Percentiles rank a stretch among this genome's conserved stretches.
These are phyloP conservation scores for Taeniopygia guttata DNA, from an alignment of 2,797 vertebrate genomes.

Conservation along the genomic window DNA sequence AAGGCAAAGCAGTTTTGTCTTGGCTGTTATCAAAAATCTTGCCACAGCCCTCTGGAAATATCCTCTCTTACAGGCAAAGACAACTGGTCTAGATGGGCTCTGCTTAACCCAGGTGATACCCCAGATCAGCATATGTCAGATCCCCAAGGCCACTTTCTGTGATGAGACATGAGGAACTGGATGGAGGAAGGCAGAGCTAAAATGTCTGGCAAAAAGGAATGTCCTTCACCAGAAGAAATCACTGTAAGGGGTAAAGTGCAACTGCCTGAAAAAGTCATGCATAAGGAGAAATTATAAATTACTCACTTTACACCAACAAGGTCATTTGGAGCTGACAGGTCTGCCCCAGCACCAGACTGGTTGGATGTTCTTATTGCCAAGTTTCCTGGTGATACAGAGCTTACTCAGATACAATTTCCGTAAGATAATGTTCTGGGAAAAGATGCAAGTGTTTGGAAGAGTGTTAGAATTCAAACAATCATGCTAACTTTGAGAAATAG, in stretches of 20 bases:
- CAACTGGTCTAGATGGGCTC: not conserved
- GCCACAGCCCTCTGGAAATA: not conserved
- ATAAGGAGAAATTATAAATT: not conserved
- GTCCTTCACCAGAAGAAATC: not conserved
- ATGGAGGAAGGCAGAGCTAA: not conserved
- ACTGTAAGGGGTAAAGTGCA: not conserved
- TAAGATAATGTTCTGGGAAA: not conserved
- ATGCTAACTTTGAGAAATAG: not conserved
- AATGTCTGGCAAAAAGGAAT: not conserved
- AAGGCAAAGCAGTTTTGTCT: not conserved
- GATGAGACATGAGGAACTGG: not conserved
- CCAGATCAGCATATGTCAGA: not conserved
- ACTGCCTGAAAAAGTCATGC: not conserved
- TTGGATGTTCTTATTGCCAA: not conserved
- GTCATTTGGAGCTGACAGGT: not conserved
- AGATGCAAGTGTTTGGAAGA: not conserved
- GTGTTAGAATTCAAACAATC: not conserved
- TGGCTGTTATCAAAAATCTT: not conserved
- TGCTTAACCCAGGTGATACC: not conserved
- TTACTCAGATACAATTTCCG: not conserved
- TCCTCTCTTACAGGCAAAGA: not conserved
- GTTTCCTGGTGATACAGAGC: not conserved
- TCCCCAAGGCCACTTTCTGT: not conserved
- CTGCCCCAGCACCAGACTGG: not conserved
- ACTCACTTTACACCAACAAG: not conserved